Percentiles rank a stretch among this genome's conserved stretches.
Evolutionary conservation across 2,888 invertebrate species (phyloP).

Genomic region (Agrilus cyanescens): DNA sequence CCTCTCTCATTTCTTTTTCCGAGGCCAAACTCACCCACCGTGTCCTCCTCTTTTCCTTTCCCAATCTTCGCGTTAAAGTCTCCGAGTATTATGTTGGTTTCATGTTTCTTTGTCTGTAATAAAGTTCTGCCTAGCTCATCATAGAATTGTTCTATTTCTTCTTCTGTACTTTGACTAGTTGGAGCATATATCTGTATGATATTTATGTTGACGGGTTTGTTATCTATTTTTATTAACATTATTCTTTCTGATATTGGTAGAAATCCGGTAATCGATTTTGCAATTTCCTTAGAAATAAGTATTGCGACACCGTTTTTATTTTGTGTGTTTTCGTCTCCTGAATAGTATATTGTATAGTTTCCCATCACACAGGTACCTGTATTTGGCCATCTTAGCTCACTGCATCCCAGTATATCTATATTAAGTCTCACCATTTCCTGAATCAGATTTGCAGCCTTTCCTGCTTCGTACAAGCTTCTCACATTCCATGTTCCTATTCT

Average conservation of each 20-base stretch:
- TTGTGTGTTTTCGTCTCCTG: slow-evolving; percentile 8
- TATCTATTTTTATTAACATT: slow-evolving; percentile 2
- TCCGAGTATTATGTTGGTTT: no score
- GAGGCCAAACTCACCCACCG: no score
- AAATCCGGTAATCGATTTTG: slow-evolving; percentile 6
- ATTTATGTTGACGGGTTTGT: slow-evolving; percentile 10
- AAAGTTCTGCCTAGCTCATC: slow-evolving; percentile 3
- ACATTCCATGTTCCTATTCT: slow-evolving; percentile 6
- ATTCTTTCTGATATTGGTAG: slow-evolving; percentile 8
- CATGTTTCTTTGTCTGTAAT: slow-evolving; percentile 10
- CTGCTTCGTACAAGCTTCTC: slow-evolving; percentile 4
- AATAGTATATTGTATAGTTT: slow-evolving; percentile 9
- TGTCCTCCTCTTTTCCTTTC: no score
- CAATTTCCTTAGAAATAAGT: slow-evolving; percentile 2
- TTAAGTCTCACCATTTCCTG: slow-evolving; percentile 6
- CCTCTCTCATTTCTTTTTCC: no score
- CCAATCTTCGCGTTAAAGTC: no score
- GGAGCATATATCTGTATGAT: slow-evolving; percentile 14
- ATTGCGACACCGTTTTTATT: slow-evolving; percentile 9
- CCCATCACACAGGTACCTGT: slow-evolving; percentile 5
- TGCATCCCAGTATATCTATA: slow-evolving; percentile 7
- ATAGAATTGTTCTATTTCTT: slow-evolving; percentile 11
- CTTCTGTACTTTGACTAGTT: slow-evolving; percentile 10
- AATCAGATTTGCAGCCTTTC: slow-evolving; percentile 5
- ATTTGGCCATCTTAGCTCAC: slow-evolving; percentile 10